Evolutionary conservation across 1,140 invertebrate species (phyloP), one percentile per base, ranked within the genome.

Genomic region (Drosophila parabipectinata): DNA sequence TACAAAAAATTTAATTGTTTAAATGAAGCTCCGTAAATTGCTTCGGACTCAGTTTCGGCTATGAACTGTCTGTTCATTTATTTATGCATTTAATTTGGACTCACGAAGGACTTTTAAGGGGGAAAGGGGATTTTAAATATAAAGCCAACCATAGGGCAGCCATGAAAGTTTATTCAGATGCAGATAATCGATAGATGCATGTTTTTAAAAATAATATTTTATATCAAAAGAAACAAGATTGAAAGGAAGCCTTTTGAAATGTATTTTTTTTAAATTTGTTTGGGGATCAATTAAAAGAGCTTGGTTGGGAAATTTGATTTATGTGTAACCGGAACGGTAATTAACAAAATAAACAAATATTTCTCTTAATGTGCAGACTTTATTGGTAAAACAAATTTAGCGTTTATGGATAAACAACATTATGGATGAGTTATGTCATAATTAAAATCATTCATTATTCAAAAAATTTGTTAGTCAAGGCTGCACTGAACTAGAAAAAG

Each of bases 61-160:
- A 10, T 26, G 34, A 41, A 53, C 56, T 48, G 45, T 52, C n/a
- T 41, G 15, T 67, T 78, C 51, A 72, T 67, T 72, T 82, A 67
- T 76, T 68, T 75, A 53, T 66, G 41, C 37, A 37, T 72, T 58
- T n/a, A 30, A 34, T 64, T 57, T 18, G 67, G 8, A 21, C 21
- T 39, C 15, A n/a, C 14, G 39, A 7, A 30, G 50, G 14, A 62
- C 48, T 67, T 73, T 72, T 78, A 83, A 79, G 75, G 71, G 61
- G 59, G 57, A 57, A 66, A 74, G 14, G 45, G 32, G 30, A 32
- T 39, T 48, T 39, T 32, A 56, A 68, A 39, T 39, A 55, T n/a
- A 48, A 10, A 14, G n/a, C 37, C 9, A 34, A 45, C 14, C 44
- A 18, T 2, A 24, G 9, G 9, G 9, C 18, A 24, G 15, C 2